These are phyloP conservation scores for Electrophaes corylata DNA, from an alignment of 2,888 invertebrate species.

Conservation along the genomic window DNA sequence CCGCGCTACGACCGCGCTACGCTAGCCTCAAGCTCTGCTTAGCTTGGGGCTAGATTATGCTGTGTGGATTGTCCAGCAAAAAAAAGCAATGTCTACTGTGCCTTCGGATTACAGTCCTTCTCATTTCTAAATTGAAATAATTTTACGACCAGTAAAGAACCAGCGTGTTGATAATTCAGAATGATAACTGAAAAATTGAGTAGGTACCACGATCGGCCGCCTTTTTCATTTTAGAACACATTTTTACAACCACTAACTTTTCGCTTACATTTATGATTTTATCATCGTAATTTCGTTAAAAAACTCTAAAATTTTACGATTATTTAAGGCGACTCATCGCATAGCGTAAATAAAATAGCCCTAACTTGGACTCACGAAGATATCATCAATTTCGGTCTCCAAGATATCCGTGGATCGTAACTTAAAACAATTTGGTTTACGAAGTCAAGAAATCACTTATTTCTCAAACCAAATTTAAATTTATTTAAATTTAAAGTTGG, in stretches of 20 bases:
- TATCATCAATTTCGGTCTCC: constrained; percentile 4
- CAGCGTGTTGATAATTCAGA: neutral
- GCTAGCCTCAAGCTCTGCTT: no score
- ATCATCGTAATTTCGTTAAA: constrained; percentile 8
- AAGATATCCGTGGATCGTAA: neutral
- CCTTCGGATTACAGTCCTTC: no score
- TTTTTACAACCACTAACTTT: neutral
- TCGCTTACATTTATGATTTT: constrained; percentile 2
- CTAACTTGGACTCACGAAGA: constrained; percentile 4
- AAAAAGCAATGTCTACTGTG: no score
- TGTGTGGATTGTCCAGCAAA: no score
- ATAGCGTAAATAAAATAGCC: constrained; percentile 5
- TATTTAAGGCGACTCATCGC: neutral
- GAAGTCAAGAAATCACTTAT: neutral
- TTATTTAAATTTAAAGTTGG: no score
- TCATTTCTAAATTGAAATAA: no score
- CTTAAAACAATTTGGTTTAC: neutral
- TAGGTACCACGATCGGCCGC: neutral
- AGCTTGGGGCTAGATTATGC: no score
- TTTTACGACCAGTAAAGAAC: neutral
- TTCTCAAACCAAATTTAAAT: no score
- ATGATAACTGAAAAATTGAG: no score
- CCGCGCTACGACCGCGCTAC: no score
- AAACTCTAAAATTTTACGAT: constrained; percentile 4
- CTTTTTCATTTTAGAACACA: neutral